Conservation (phyloP, 2,888 invertebrate genomes). For the Sussaba pulchella region DNA sequence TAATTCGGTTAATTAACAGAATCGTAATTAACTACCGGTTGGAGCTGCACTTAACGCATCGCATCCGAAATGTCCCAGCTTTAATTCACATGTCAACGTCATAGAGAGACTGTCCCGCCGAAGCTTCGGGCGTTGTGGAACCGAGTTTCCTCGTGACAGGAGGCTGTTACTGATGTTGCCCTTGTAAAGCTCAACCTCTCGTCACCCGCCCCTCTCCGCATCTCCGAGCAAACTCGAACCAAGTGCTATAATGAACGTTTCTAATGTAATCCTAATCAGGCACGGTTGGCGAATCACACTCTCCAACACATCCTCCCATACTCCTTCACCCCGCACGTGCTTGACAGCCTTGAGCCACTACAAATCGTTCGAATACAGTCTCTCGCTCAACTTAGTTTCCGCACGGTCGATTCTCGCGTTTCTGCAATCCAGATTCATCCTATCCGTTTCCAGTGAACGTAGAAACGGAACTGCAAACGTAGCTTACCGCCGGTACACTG, state of each 20-base stretch:
- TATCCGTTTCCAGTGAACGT: neutral
- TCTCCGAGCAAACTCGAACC: constrained; percentile 20
- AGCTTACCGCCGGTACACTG: neutral
- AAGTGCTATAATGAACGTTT: constrained; percentile 49
- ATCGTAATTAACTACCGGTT: neutral
- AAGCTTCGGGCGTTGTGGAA: constrained; percentile 22
- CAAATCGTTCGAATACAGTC: constrained; percentile 45
- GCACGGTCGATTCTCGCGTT: constrained; percentile 29
- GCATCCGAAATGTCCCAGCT: constrained; percentile 9
- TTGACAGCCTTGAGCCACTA: constrained; percentile 7
- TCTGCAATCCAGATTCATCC: constrained; percentile 2
- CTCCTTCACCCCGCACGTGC: neutral
- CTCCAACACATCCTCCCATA: neutral
- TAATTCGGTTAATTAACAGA: neutral
- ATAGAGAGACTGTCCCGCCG: constrained; percentile 23
- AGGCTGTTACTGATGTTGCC: constrained; percentile 31
- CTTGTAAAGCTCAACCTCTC: constrained; percentile 30
- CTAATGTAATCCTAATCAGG: constrained; percentile 69
- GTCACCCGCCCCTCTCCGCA: neutral
- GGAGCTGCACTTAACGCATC: neutral
- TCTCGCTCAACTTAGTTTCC: constrained; percentile 50
- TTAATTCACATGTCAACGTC: constrained; percentile 36
- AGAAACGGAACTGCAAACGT: constrained; percentile 38
- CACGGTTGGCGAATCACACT: constrained; percentile 44
- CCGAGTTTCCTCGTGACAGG: constrained; percentile 38